phyloP scores from a whole-genome alignment of 2,113 vertebrate species.

The Calyptommatus sinebrachiatus region DNA sequence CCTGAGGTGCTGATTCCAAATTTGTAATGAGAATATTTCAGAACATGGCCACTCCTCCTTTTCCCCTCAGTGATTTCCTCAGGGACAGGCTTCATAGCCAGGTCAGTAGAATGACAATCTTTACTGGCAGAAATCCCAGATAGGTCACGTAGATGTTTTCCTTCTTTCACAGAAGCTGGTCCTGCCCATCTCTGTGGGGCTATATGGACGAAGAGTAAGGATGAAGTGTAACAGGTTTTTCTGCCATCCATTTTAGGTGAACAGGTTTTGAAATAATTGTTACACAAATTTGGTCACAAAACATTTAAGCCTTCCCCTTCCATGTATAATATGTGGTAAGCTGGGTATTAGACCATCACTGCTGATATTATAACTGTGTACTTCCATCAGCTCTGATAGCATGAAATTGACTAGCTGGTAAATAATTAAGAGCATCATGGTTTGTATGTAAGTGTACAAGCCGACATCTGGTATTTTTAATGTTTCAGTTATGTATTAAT shows the following conservation, averaged over 20 bases:
- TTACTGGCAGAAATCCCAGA: conserved; percentile 48
- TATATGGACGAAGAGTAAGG: not conserved
- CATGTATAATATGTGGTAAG: too few species aligned
- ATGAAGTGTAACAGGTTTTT: conserved; percentile 7
- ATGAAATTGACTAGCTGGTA: not conserved
- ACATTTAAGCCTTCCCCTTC: too few species aligned
- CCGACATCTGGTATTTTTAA: not conserved
- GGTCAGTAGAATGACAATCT: conserved; percentile 29
- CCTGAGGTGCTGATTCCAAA: not conserved
- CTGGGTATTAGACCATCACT: not conserved
- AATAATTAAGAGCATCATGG: not conserved
- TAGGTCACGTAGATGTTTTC: conserved; percentile 37
- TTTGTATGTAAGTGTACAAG: not conserved
- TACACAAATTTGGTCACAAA: not conserved
- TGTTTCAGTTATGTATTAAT: too few species aligned
- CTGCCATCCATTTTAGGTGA: conserved; percentile 5
- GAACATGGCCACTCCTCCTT: conserved; percentile 9
- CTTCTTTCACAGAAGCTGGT: conserved; percentile 35
- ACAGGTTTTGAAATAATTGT: not conserved
- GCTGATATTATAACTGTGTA: not conserved
- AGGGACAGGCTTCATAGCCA: conserved; percentile 20
- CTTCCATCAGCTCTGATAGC: not conserved
- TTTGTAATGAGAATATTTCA: not conserved
- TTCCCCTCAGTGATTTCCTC: conserved; percentile 51
- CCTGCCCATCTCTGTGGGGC: conserved; percentile 24